Evolutionary conservation across 2,113 vertebrate genomes (phyloP).

Genomic region (Aythya baeri): DNA sequence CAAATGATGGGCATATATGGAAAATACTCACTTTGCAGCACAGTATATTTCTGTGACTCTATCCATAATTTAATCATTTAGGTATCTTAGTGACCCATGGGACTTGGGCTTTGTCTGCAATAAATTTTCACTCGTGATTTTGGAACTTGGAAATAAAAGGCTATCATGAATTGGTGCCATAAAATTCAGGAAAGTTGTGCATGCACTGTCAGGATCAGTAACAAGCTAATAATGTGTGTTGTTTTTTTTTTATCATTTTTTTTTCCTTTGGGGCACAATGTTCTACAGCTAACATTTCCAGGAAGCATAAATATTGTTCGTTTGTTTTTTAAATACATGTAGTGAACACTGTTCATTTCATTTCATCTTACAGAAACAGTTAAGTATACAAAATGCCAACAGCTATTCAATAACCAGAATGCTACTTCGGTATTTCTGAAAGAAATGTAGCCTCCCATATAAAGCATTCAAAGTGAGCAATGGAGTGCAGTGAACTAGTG

Average conservation of each 20-base stretch:
- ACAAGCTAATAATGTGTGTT: not conserved
- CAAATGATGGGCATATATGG: not conserved
- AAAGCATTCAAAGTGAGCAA: not conserved
- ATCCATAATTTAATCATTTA: slow-evolving; percentile 6
- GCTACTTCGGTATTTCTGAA: not conserved
- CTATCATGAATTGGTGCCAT: not conserved
- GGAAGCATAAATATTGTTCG: not conserved
- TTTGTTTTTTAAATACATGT: not conserved
- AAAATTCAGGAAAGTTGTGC: slow-evolving; percentile 1
- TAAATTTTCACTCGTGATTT: not conserved
- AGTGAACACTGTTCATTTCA: not conserved
- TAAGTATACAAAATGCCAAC: slow-evolving; percentile 12
- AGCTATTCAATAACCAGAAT: not conserved
- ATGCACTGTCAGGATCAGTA: not conserved
- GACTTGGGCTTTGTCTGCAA: not conserved
- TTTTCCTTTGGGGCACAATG: slow-evolving; percentile 16
- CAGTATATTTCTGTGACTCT: not conserved
- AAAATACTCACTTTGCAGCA: not conserved
- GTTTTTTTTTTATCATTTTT: not conserved
- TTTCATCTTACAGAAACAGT: slow-evolving; percentile 13
- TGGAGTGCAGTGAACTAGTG: not conserved
- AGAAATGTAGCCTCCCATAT: not conserved
- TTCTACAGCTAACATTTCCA: slow-evolving; percentile 29
- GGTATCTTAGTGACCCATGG: slow-evolving; percentile 8
- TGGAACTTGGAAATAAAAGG: not conserved